Evolutionary conservation across 1,140 invertebrate genomes (phyloP), one percentile per base, ranked within the genome.

Genomic region (Conus betulinus): DNA sequence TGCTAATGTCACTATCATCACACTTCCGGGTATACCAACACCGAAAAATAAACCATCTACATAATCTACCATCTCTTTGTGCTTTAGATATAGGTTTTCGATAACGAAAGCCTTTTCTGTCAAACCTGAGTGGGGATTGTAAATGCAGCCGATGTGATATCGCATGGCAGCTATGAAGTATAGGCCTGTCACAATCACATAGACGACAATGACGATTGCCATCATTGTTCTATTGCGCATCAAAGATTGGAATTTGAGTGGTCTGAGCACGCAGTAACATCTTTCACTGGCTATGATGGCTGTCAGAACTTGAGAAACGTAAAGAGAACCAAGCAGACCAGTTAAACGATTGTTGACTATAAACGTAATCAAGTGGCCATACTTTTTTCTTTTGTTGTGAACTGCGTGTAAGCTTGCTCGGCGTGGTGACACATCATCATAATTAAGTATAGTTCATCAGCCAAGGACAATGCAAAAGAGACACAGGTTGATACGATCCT

Each of bases 251-350:
- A 39, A n/a, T 27, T 27, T 20, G 5, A 84, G 83, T 25, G 83
- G 83, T 7, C 53, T 63, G 83, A 84, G n/a, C n/a, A 57, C 55
- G 5, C 83, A 84, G 20, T 53, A 39, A 27, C 83, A 84, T n/a
- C 83, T 27, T 57, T 84, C 83, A 63, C 83, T 84, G 20, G 83
- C 83, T 10, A 84, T 84, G 55, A 84, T 63, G 17, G 83, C 83
- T 6, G 83, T 27, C 55, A 84, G 83, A 10, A 84, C 3, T 7
- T n/a, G 57, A 67, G 83, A 84, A 5, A 67, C 63, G 6, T 27
- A 67, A 5, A 5, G 5, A 13, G 27, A 25, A n/a, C 83, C 83
- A 10, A 67, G 17, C n/a, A 67, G 39, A 84, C 83, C 83, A 17
- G 57, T n/a, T 0, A 84, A 27, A 63, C 67, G n/a, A 10, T 84